A percentile compares a stretch with the other conserved stretches of the same genome.
Conservation (phyloP, 2,888 invertebrate species). For the Xylophagus ater region DNA sequence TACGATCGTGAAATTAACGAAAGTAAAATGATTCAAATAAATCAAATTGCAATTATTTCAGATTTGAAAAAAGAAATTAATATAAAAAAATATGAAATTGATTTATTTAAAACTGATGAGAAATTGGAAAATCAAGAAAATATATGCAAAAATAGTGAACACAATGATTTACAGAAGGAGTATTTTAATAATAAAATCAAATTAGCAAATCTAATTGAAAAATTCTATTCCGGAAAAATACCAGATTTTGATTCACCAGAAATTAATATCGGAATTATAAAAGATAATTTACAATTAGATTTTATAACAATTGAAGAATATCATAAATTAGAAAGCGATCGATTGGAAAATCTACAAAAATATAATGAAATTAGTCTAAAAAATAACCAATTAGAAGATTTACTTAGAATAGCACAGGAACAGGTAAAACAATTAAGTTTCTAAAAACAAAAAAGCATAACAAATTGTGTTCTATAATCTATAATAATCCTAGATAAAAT, state of each 20-base stretch:
- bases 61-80: slow-evolving; percentile 24
- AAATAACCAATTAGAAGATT: slow-evolving; percentile 28
- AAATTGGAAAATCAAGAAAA: neutral
- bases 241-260: slow-evolving; percentile 5
- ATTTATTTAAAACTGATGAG: slow-evolving; percentile 17
- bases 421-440: slow-evolving; percentile 22
- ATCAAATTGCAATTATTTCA: slow-evolving; percentile 25
- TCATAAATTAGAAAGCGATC: slow-evolving; percentile 23
- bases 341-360: slow-evolving; percentile 19
- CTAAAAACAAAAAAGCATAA: neutral
- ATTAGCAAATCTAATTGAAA: slow-evolving; percentile 26
- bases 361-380: slow-evolving; percentile 25
- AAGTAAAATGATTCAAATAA: slow-evolving; percentile 25
- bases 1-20: slow-evolving; percentile 28
- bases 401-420: slow-evolving; percentile 30
- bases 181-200: slow-evolving; percentile 26
- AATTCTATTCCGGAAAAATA: slow-evolving; percentile 24
- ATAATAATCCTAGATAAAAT: slow-evolving; percentile 24
- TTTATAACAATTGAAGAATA: slow-evolving; percentile 31
- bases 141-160: slow-evolving; percentile 9
- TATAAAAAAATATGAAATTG: slow-evolving; percentile 19
- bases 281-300: slow-evolving; percentile 30
- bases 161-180: slow-evolving; percentile 23
- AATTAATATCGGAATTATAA: slow-evolving; percentile 30
- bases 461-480: neutral